Evolutionary conservation across 2,113 vertebrate species (phyloP).

Genomic region (Hippolais icterina): DNA sequence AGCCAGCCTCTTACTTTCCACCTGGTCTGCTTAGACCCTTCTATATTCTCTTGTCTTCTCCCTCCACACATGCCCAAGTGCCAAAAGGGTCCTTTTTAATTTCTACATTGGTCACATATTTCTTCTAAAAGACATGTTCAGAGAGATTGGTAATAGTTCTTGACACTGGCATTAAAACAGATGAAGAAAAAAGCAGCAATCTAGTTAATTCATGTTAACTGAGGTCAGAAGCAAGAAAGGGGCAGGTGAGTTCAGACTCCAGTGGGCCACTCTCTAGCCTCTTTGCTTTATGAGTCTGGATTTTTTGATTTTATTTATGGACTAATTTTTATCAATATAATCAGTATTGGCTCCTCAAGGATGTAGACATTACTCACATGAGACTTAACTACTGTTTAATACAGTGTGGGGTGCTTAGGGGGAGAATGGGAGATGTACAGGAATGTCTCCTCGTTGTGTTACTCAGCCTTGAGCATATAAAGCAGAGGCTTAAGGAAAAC

Average conservation of each 20-base stretch:
- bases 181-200: neutral
- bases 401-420: neutral
- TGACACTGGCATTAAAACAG: neutral
- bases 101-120: neutral
- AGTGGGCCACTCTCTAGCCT: neutral
- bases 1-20: neutral
- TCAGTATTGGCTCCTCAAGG: neutral
- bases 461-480: neutral
- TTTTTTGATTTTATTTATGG: neutral
- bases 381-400: neutral
- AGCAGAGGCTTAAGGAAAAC: neutral
- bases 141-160: neutral
- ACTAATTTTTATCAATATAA: neutral
- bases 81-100: neutral
- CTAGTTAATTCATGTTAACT: neutral
- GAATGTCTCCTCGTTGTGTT: neutral
- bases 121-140: neutral
- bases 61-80: rapidly evolving
- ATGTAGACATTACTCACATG: neutral
- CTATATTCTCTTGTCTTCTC: neutral
- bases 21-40: neutral
- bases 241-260: neutral
- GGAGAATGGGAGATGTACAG: neutral
- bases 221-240: neutral
- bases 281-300: neutral